phyloP scores from a whole-genome alignment of 2,113 vertebrate species.

The Epinephelus cyanopodus region DNA sequence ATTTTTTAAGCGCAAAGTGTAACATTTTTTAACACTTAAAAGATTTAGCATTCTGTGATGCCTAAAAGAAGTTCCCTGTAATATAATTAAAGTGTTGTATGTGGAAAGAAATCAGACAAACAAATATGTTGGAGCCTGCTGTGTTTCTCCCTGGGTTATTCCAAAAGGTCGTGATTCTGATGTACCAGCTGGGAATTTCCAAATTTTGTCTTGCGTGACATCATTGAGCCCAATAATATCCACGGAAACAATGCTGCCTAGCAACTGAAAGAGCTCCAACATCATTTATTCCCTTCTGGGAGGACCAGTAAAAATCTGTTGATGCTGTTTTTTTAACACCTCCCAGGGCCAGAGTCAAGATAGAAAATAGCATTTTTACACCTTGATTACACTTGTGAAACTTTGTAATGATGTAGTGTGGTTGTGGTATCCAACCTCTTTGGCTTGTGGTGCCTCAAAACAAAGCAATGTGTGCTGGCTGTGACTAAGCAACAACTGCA shows the following conservation, averaged over 20 bases:
- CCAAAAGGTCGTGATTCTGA: slow-evolving; percentile 6
- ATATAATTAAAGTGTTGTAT: not conserved
- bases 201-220: slow-evolving; percentile 35
- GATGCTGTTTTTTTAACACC: not conserved
- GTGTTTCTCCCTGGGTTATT: slow-evolving; percentile 12
- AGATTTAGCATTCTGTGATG: not conserved
- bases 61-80: not conserved
- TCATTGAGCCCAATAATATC: slow-evolving; percentile 21
- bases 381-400: not conserved
- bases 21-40: too few species aligned
- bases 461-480: not conserved
- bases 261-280: slow-evolving; percentile 16
- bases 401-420: not conserved
- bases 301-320: not conserved
- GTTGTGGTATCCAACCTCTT: not conserved
- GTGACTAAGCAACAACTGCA: too few species aligned
- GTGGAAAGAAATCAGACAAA: slow-evolving; percentile 5
- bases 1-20: too few species aligned
- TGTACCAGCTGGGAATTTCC: slow-evolving; percentile 42
- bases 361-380: not conserved
- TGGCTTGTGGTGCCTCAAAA: not conserved
- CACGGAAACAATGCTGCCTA: slow-evolving; percentile 35
- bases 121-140: slow-evolving; percentile 27
- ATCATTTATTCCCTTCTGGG: slow-evolving; percentile 14
- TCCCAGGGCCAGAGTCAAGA: not conserved